These are phyloP conservation scores for Psittacula derbiana DNA, from an alignment of 2,797 vertebrate species.

Conservation along the genomic window DNA sequence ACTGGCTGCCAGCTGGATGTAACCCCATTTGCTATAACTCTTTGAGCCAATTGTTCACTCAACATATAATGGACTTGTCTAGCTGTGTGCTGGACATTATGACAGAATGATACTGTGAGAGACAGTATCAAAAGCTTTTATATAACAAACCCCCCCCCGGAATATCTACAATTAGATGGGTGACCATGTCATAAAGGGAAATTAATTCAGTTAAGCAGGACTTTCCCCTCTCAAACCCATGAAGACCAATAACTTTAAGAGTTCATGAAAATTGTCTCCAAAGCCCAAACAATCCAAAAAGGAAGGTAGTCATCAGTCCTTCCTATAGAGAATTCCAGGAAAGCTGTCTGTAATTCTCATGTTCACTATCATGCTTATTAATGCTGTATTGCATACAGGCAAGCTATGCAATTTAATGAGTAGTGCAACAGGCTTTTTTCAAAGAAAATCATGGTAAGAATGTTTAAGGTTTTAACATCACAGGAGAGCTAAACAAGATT, in stretches of 20 bases:
- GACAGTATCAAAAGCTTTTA: background rate
- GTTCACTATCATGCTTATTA: background rate
- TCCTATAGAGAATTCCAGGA: background rate
- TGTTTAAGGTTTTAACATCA: background rate
- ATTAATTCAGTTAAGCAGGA: background rate
- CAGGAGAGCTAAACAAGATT: background rate
- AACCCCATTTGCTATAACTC: background rate
- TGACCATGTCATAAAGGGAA: background rate
- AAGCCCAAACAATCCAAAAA: background rate
- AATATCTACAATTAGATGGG: background rate
- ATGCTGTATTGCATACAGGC: background rate
- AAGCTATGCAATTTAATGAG: background rate
- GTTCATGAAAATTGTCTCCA: background rate
- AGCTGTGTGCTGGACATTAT: background rate
- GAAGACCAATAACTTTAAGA: background rate
- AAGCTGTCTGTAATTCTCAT: background rate
- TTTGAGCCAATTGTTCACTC: background rate
- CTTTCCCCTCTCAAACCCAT: background rate
- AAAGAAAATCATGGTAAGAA: background rate
- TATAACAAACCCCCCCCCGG: background rate
- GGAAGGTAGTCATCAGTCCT: background rate
- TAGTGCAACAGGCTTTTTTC: background rate
- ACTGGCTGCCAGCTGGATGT: background rate
- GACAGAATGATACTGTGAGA: background rate
- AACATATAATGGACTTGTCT: background rate